phyloP scores from a whole-genome alignment of 2,113 vertebrate genomes.

The Andinoacara biseriatus region DNA sequence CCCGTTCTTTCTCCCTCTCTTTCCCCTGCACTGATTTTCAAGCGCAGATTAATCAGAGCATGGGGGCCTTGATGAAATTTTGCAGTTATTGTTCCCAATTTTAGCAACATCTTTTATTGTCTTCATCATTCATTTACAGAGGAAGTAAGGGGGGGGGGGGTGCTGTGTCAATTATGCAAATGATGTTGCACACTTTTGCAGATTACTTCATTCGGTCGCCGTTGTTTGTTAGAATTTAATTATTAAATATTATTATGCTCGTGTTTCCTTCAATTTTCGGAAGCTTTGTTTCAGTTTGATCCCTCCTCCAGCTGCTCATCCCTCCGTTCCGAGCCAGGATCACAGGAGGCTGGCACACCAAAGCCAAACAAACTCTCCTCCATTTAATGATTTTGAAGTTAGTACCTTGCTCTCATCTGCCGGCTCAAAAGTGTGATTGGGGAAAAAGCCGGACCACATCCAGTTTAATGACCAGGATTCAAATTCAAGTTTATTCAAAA shows the following conservation, averaged over 20 bases:
- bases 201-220: conserved; percentile 94
- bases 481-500: conserved; percentile 99
- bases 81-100: conserved; percentile 99
- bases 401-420: conserved; percentile 91
- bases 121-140: conserved; percentile 99
- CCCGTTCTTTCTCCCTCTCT: conserved; percentile 17
- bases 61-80: conserved; percentile 97
- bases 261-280: conserved; percentile 93
- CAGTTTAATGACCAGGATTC: conserved; percentile 97
- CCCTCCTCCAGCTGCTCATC: conserved; percentile 94
- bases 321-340: conserved; percentile 90
- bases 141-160: conserved; percentile 50
- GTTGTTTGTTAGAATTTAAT: conserved; percentile 98
- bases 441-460: conserved; percentile 88
- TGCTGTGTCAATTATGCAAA: conserved; percentile 98
- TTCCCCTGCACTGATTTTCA: conserved; percentile 93
- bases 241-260: conserved; percentile 98
- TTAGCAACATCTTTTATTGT: conserved; percentile 99
- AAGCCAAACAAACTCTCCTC: conserved; percentile 96
- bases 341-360: conserved; percentile 89
- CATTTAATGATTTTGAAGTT: conserved; percentile 98
- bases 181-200: conserved; percentile 93
- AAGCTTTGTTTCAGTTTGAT: conserved; percentile 93
- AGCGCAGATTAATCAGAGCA: conserved; percentile 99
- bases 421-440: conserved; percentile 87